Evolutionary conservation across 37 sponge, comb jelly and placozoan genomes (phyloP).

Genomic region (Hormiphora californensis): DNA sequence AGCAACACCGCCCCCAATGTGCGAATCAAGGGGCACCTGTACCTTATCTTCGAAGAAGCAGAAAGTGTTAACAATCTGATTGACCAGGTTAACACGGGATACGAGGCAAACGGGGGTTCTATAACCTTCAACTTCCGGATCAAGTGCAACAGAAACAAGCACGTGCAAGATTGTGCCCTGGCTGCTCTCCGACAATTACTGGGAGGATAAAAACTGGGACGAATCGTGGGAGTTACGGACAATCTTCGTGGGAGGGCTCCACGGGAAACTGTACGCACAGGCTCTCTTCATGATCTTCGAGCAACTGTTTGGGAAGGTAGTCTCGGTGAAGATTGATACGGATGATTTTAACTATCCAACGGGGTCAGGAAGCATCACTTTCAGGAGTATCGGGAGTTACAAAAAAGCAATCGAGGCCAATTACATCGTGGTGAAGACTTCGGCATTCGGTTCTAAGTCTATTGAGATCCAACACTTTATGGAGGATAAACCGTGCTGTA

Average conservation of each 20-base stretch:
- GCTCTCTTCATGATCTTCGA: constrained; percentile 87
- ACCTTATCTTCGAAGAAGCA: constrained; percentile 88
- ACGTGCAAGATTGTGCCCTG: constrained; percentile 52
- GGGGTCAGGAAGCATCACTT: constrained; percentile 92
- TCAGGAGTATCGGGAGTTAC: constrained; percentile 81
- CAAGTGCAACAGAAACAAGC: constrained; percentile 45
- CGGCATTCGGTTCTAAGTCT: constrained; percentile 45
- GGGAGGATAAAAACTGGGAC: constrained; percentile 32
- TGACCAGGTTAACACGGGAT: constrained; percentile 11
- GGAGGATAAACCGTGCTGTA: constrained; percentile 27
- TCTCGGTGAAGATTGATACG: constrained; percentile 96
- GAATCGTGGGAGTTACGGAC: neutral
- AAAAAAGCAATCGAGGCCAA: constrained; percentile 98
- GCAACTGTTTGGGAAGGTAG: constrained; percentile 94
- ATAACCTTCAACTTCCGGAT: constrained; percentile 50
- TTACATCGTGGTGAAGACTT: constrained; percentile 84
- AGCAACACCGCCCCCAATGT: constrained; percentile 83
- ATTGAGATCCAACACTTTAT: constrained; percentile 51
- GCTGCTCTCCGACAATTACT: constrained; percentile 19
- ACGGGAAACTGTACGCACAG: constrained; percentile 91
- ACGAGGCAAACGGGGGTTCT: constrained; percentile 26
- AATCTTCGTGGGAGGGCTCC: constrained; percentile 95
- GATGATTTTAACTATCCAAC: constrained; percentile 97
- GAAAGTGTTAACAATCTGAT: constrained; percentile 64
- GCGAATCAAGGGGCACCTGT: constrained; percentile 85